Conservation (phyloP, 2,888 invertebrate genomes). For the Agrochola lychnidis region DNA sequence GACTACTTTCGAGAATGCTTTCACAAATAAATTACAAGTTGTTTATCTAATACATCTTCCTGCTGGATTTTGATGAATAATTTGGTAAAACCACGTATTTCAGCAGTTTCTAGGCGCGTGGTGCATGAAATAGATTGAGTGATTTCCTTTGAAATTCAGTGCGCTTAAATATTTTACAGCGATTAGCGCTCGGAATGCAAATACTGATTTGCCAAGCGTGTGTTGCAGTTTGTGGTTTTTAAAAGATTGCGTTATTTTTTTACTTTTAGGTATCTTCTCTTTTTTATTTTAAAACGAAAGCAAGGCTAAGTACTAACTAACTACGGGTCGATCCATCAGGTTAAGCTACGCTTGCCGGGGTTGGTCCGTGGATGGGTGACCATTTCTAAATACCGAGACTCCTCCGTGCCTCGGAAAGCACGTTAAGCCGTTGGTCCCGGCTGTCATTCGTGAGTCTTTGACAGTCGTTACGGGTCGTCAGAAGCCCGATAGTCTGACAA, state of each 20-base stretch:
- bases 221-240: background rate
- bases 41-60: constrained; percentile 54
- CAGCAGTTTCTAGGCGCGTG: constrained; percentile 43
- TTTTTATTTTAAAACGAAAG: background rate
- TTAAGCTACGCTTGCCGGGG: too few relatives aligned
- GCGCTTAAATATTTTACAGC: constrained; percentile 43
- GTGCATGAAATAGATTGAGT: constrained; percentile 47
- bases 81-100: constrained; percentile 38
- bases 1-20: constrained; percentile 59
- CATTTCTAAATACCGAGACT: too few relatives aligned
- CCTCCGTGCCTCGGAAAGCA: too few relatives aligned
- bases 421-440: too few relatives aligned
- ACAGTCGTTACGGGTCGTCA: too few relatives aligned
- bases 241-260: background rate
- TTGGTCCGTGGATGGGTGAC: too few relatives aligned
- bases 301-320: too few relatives aligned
- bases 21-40: constrained; percentile 52
- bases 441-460: too few relatives aligned
- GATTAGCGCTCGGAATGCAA: constrained; percentile 22
- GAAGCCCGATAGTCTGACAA: too few relatives aligned
- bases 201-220: constrained; percentile 14
- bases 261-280: background rate
- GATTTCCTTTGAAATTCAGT: constrained; percentile 28
- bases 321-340: too few relatives aligned
- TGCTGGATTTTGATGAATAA: constrained; percentile 52